These are phyloP conservation scores for Gambusia holbrooki DNA, from an alignment of 2,113 vertebrate genomes.

Conservation along the genomic window DNA sequence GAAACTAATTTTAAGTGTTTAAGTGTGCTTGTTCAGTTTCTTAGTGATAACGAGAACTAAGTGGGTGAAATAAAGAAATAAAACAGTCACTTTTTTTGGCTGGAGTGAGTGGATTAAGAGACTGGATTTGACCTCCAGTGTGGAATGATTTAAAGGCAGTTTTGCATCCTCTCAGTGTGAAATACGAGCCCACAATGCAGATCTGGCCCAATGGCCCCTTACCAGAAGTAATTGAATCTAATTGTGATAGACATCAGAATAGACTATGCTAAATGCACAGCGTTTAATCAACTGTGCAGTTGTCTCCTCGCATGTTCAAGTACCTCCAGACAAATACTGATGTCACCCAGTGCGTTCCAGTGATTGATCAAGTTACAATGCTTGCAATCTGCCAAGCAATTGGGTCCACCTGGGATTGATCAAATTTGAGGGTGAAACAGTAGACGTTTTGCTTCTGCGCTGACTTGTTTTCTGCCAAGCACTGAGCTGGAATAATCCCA, in stretches of 20 bases:
- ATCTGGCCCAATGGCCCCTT: background rate
- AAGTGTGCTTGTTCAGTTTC: background rate
- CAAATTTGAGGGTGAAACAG: background rate
- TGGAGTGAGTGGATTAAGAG: background rate
- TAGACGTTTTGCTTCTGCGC: background rate
- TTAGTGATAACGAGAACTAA: background rate
- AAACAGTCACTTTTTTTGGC: background rate
- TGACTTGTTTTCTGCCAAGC: background rate
- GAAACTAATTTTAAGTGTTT: background rate
- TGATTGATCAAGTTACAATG: background rate
- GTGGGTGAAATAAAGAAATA: background rate
- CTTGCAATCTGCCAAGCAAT: background rate
- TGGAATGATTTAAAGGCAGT: background rate
- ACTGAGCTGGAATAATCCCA: background rate
- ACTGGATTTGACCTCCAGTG: background rate
- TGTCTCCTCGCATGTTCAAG: background rate
- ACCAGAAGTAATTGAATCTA: background rate
- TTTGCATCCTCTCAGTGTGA: background rate
- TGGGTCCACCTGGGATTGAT: background rate
- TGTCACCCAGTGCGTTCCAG: background rate
- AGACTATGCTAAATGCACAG: background rate
- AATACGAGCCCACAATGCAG: background rate
- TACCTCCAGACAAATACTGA: background rate
- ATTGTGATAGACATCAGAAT: background rate
- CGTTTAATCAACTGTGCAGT: background rate